These are phyloP conservation scores for Synanthedon tipuliformis DNA, from an alignment of 2,888 invertebrate species.

Conservation along the genomic window DNA sequence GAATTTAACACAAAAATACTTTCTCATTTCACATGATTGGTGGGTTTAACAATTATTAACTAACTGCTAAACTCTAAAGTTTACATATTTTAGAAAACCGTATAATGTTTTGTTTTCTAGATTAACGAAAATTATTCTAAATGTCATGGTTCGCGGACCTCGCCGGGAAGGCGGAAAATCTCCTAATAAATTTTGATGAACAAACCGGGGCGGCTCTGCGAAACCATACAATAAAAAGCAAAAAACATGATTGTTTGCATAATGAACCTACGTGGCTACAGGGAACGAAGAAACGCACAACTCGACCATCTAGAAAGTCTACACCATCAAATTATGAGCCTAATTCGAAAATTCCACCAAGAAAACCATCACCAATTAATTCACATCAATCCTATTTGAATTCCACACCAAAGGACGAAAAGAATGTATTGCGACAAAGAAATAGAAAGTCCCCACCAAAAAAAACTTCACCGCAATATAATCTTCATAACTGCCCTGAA, in stretches of 20 bases:
- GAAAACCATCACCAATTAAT: conserved; percentile 19
- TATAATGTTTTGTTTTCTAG: conserved; percentile 3
- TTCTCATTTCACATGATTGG: too few relatives aligned
- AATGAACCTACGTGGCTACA: conserved; percentile 16
- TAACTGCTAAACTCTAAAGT: background rate
- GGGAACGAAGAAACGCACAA: conserved; percentile 23
- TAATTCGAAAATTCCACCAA: conserved; percentile 2
- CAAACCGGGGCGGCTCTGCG: conserved; percentile 76
- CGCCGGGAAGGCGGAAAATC: conserved; percentile 79
- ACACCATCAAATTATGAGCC: conserved; percentile 9
- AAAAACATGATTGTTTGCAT: conserved; percentile 21
- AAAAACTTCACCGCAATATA: conserved; percentile 6
- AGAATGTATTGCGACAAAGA: conserved; percentile 14
- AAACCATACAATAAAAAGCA: conserved; percentile 32
- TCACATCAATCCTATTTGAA: conserved; percentile 15
- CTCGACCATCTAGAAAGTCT: conserved; percentile 24
- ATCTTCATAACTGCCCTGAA: conserved; percentile 32
- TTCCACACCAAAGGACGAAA: conserved; percentile 18
- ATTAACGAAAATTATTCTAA: conserved; percentile 9
- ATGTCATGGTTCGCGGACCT: conserved; percentile 83
- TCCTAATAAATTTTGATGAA: conserved; percentile 80
- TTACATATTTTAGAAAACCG: conserved; percentile 1
- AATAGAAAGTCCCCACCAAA: conserved; percentile 16
- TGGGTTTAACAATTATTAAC: too few relatives aligned
- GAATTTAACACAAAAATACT: too few relatives aligned